Base-by-base conservation (phyloP, 2,113 vertebrate genomes). In the Chrysochloris asiatica region DNA sequence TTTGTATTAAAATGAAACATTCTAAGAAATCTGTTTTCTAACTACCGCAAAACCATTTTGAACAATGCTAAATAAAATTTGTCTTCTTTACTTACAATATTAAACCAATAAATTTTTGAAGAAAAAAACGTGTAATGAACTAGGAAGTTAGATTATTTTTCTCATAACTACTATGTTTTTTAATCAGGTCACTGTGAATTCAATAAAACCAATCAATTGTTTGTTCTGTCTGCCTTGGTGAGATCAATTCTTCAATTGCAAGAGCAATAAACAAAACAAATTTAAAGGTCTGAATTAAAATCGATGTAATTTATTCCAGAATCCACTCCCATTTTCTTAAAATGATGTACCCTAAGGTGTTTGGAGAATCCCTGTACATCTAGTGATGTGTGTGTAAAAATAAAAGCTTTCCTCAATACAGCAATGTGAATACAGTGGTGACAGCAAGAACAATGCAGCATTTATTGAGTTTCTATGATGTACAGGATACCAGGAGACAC, bases 201-300 rank as follows among this genome's bases (percentile, higher is more conserved):
- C 94, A 67, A 89, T 95, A 95, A 94, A 94, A 94, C 43, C 80
- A 94, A 96, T 96, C 93, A 80, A 92, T 84, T 93, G n/a, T 93
- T 94, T 95, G 73, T 79, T 90, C 73, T 47, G 28, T 85, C 93
- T 90, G 77, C 86, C 45, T 93, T 78, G 71, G 89, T 86, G 76
- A 77, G 85, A 97, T 96, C 95, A 95, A 95, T 95, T 94, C 88
- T 88, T 95, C 92, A 92, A 94, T 75, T 78, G 63, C 36, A 80
- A 93, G 92, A 82, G 54, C 83, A 96, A 96, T 95, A 59, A 94
- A 96, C 89, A 89, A 78, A 92, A 80, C 86, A 95, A 90, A 88
- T 88, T 86, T 95, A 90, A 95, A 94, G 83, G 88, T 90, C 90
- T 81, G 48, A 95, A 78, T 92, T 88, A 89, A 93, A 95, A 93